Conservation (phyloP, 2,888 invertebrate genomes). For the Zeuzera pyrina region DNA sequence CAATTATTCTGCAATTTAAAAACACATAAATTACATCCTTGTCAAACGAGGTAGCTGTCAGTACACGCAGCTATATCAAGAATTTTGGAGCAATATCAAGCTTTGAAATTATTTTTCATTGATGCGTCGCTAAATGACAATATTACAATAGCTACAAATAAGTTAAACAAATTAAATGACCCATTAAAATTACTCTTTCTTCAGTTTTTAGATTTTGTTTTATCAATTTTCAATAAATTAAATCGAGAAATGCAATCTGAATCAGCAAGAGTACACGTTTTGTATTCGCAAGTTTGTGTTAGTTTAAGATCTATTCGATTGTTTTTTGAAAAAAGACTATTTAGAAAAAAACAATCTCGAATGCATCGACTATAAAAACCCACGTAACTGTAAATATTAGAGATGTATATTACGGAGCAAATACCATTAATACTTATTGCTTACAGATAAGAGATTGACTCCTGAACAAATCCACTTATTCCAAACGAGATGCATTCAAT, state of each 20-base stretch:
- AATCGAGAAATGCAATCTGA: neutral
- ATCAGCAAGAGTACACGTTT: too few species aligned
- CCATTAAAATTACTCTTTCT: conserved; percentile 8
- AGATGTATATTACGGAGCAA: too few species aligned
- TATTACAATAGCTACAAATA: conserved; percentile 4
- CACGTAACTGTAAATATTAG: too few species aligned
- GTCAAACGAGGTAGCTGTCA: conserved; percentile 13
- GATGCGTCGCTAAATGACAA: conserved; percentile 4
- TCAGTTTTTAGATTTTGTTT: conserved; percentile 6
- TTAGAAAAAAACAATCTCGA: too few species aligned
- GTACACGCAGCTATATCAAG: conserved; percentile 7
- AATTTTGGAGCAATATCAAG: conserved; percentile 9
- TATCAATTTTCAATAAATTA: conserved; percentile 5
- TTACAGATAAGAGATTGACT: too few species aligned
- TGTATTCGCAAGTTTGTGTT: too few species aligned
- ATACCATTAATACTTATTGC: too few species aligned
- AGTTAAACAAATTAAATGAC: conserved; percentile 6
- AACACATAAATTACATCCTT: conserved; percentile 10
- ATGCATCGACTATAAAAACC: too few species aligned
- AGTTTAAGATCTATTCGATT: too few species aligned
- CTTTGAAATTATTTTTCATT: conserved; percentile 6
- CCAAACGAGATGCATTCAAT: too few species aligned
- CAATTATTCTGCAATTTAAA: conserved; percentile 6
- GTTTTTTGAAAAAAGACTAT: too few species aligned
- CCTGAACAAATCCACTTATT: too few species aligned